phyloP scores from a whole-genome alignment of 2,888 invertebrate species.

The Vesta saturnalis region DNA sequence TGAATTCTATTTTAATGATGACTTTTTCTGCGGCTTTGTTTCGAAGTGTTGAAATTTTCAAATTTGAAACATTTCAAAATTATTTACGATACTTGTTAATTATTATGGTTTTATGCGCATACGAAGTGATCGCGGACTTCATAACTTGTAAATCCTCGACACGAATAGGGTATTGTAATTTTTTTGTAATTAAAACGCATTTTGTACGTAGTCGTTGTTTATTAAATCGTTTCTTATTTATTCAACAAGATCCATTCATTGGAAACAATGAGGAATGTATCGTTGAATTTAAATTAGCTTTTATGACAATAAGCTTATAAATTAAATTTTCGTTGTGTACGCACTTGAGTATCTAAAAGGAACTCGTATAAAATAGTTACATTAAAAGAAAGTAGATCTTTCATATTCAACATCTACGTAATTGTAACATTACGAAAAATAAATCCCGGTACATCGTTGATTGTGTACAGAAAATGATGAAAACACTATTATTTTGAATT shows the following conservation, averaged over 20 bases:
- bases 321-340: no score
- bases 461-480: constrained; percentile 4
- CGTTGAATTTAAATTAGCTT: constrained; percentile 53
- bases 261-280: constrained; percentile 52
- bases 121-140: no score
- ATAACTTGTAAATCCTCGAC: no score
- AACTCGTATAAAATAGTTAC: not conserved
- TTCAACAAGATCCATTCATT: constrained; percentile 50
- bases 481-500: constrained; percentile 8
- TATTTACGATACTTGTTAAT: no score
- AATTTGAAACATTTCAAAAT: no score
- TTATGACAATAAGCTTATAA: not conserved
- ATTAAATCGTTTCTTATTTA: constrained; percentile 11
- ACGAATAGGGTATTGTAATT: no score
- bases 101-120: no score
- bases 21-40: no score
- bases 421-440: not conserved
- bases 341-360: no score
- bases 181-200: not conserved
- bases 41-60: no score
- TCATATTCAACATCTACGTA: not conserved
- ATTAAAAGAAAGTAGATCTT: not conserved
- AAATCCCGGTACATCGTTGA: not conserved
- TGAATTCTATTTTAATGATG: no score
- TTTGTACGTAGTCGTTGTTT: not conserved